Percentiles rank a stretch among this genome's conserved stretches.
phyloP scores from a whole-genome alignment of 2,797 vertebrate genomes.

The Xerus rutilus region DNA sequence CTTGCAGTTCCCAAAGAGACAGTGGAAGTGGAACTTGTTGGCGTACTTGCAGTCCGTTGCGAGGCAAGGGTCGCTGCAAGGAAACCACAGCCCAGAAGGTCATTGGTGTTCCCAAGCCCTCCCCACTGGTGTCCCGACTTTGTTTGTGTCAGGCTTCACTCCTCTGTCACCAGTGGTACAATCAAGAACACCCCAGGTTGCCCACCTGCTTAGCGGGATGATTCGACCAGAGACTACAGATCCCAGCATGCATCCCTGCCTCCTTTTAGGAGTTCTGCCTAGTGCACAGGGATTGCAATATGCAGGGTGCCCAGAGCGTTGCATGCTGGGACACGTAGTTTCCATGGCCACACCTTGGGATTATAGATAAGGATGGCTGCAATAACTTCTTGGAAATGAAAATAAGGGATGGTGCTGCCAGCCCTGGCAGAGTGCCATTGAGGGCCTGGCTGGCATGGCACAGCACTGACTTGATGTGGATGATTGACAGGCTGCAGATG shows the following conservation, averaged over 20 bases:
- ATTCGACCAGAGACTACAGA: conserved; percentile 67
- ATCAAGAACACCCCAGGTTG: not conserved
- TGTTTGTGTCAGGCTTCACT: not conserved
- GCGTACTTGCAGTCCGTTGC: conserved; percentile 99
- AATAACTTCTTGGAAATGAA: conserved; percentile 74
- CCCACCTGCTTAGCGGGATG: conserved; percentile 10
- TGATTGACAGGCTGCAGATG: conserved; percentile 64
- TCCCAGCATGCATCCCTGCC: conserved; percentile 74
- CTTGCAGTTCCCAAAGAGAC: conserved; percentile 99
- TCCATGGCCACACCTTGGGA: conserved; percentile 71
- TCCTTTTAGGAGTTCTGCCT: conserved; percentile 68
- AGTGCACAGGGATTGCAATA: conserved; percentile 43
- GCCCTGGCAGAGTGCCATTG: conserved; percentile 71
- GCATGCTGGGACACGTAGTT: conserved; percentile 78
- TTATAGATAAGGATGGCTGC: conserved; percentile 69
- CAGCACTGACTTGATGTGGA: conserved; percentile 5
- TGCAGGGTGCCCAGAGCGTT: conserved; percentile 69
- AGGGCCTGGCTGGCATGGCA: conserved; percentile 49
- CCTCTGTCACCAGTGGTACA: not conserved
- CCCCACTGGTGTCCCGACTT: not conserved
- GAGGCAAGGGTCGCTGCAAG: conserved; percentile 96
- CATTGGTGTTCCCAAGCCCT: conserved; percentile 64
- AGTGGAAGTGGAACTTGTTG: conserved; percentile 99
- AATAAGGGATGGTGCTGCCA: conserved; percentile 71
- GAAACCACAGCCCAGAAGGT: conserved; percentile 86